Percentiles rank a stretch among this genome's conserved stretches.
These are phyloP conservation scores for Ectemnius cavifrons DNA, from an alignment of 2,888 invertebrate genomes.

Conservation along the genomic window DNA sequence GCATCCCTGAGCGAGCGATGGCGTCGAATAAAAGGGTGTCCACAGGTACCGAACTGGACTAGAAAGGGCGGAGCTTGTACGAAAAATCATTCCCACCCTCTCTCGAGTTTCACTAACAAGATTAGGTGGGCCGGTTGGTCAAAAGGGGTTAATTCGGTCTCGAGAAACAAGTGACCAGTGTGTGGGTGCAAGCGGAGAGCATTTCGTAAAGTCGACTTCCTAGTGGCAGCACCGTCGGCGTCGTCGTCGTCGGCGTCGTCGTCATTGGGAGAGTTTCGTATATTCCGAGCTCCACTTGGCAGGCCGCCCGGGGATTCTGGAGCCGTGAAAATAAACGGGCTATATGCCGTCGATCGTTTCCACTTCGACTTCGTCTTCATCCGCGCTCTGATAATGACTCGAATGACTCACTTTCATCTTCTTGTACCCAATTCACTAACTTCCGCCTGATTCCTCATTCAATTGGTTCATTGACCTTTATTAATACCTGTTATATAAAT, in stretches of 20 bases:
- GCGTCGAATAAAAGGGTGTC: too few relatives aligned
- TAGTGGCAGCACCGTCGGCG: slow-evolving; percentile 3
- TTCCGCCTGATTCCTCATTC: background rate
- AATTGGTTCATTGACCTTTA: background rate
- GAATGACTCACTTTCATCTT: background rate
- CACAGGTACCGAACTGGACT: too few relatives aligned
- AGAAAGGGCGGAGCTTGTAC: too few relatives aligned
- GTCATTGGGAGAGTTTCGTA: slow-evolving; percentile 12
- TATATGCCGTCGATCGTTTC: background rate
- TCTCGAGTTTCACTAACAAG: too few relatives aligned
- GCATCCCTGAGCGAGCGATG: too few relatives aligned
- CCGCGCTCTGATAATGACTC: background rate
- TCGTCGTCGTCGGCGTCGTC: too few relatives aligned
- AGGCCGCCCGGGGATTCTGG: slow-evolving; percentile 51
- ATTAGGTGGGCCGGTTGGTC: too few relatives aligned
- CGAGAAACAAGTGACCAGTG: too few relatives aligned
- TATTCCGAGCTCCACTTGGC: slow-evolving; percentile 44
- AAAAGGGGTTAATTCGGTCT: too few relatives aligned
- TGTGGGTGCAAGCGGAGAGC: background rate
- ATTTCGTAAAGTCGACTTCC: slow-evolving; percentile 27
- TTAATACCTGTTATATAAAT: too few relatives aligned
- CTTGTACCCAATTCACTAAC: background rate
- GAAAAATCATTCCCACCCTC: too few relatives aligned
- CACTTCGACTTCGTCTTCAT: background rate
- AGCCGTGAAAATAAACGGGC: slow-evolving; percentile 56